Evolutionary conservation across 37 sponge, comb jelly and placozoan genomes (phyloP).

Genomic region (Chondrilla cf. caribensis): DNA sequence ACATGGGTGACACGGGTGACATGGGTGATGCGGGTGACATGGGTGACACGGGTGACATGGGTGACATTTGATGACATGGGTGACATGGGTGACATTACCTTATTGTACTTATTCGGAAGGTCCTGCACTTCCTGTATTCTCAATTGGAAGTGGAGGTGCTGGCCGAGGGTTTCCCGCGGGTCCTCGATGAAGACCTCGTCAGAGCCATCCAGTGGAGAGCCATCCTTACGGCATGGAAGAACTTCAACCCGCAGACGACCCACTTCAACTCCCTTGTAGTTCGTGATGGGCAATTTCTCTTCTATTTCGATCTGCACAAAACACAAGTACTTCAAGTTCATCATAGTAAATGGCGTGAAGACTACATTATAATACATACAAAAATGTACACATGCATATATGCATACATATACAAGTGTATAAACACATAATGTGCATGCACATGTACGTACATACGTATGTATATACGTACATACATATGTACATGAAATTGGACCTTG

Average conservation of each 20-base stretch:
- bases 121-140: constrained; percentile 20
- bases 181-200: constrained; percentile 38
- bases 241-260: constrained; percentile 39
- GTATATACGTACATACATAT: neutral
- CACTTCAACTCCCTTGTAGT: constrained; percentile 59
- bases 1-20: too few species aligned
- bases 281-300: constrained; percentile 58
- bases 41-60: too few species aligned
- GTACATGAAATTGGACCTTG: constrained; percentile 28
- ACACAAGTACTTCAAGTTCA: neutral
- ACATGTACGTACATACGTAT: too few species aligned
- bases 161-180: constrained; percentile 27
- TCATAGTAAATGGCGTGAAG: too few species aligned
- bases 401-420: too few species aligned
- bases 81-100: too few species aligned
- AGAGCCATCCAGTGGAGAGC: constrained; percentile 10
- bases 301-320: constrained; percentile 55
- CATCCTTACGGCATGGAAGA: constrained; percentile 10
- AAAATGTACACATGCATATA: neutral
- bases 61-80: too few species aligned
- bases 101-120: constrained; percentile 5
- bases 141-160: constrained; percentile 13
- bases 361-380: neutral
- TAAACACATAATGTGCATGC: too few species aligned
- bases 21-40: too few species aligned